phyloP scores from a whole-genome alignment of 2,797 vertebrate genomes.

The Propithecus deckenii region DNA sequence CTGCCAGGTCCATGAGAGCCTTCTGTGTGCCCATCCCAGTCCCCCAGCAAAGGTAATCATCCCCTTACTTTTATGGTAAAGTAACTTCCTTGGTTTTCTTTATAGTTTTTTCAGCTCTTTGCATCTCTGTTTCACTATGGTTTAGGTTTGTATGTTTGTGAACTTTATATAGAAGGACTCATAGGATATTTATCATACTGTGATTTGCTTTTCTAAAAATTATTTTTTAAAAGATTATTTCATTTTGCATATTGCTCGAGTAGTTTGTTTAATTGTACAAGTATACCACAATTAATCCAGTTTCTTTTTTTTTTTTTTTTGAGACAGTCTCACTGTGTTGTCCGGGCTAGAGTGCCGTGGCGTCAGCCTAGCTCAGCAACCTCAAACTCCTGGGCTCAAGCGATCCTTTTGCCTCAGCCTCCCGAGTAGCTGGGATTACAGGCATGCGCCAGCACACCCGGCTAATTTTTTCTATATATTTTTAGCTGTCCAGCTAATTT shows the following conservation, averaged over 20 bases:
- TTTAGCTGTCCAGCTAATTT: no score
- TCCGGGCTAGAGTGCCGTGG: no score
- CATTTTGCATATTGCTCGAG: neutral
- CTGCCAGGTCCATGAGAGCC: neutral
- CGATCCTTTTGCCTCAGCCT: no score
- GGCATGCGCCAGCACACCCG: no score
- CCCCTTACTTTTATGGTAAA: neutral
- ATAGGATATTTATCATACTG: neutral
- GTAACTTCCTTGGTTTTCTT: neutral
- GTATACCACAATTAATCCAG: neutral
- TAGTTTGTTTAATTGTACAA: neutral
- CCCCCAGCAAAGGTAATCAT: neutral
- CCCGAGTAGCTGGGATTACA: no score
- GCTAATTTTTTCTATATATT: no score
- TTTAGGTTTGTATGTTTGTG: neutral
- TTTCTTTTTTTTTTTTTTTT: no score
- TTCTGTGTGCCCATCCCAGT: no score
- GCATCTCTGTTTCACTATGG: neutral
- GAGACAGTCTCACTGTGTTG: no score
- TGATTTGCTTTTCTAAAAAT: neutral
- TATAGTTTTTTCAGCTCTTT: neutral
- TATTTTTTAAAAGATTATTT: neutral
- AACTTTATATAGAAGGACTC: neutral
- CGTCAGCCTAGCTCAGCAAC: no score
- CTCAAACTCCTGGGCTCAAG: no score